Evolutionary conservation across 30 jellyfish, hydroid and myxozoan species (phyloP), one percentile per base, ranked within the genome.

Genomic region (Hydra vulgaris): DNA sequence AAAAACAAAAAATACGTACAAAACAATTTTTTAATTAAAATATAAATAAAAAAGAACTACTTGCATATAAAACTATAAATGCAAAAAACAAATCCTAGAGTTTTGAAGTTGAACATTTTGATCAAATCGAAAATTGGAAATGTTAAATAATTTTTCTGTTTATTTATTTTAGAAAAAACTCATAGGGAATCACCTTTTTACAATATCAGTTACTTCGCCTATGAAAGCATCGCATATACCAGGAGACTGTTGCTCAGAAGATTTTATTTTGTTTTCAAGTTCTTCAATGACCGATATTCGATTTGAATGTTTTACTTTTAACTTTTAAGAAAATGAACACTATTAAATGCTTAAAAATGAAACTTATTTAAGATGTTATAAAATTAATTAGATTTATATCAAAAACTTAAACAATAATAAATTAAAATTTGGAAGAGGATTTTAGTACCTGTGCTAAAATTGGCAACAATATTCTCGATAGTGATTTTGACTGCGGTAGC

Each of bases 191-290:
- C 78, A 92, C 98, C 96, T 92, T 92, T 81, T 87, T 18, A 92
- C 92, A 71, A 92, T 92, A 79, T 92, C 98, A 8, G 98, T 86
- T 27, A 92, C 96, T 78, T 92, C 98, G 7, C 98, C 98, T 3
- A 92, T 93, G 66, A 92, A 92, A 15, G 98, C 98, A 84, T 92
- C 98, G 75, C 96, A 92, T 0, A 92, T 78, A n/a, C 98, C 98
- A 17, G 98, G 98, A 27, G 96, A 92, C 15, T 82, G 84, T 23
- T 94, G 74, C 72, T 92, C 98, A 26, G 86, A 89, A 18, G 82
- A 85, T 23, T 74, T 88, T 17, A 92, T 83, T 19, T 83, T 73
- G 81, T 92, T 82, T 79, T 92, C 98, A 23, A 92, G 82, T 70
- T 92, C 98, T 80, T 92, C 98, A 69, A 92, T 89, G 25, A 83